Base-by-base conservation (phyloP, 2,888 invertebrate genomes). In the Pocota personata region DNA sequence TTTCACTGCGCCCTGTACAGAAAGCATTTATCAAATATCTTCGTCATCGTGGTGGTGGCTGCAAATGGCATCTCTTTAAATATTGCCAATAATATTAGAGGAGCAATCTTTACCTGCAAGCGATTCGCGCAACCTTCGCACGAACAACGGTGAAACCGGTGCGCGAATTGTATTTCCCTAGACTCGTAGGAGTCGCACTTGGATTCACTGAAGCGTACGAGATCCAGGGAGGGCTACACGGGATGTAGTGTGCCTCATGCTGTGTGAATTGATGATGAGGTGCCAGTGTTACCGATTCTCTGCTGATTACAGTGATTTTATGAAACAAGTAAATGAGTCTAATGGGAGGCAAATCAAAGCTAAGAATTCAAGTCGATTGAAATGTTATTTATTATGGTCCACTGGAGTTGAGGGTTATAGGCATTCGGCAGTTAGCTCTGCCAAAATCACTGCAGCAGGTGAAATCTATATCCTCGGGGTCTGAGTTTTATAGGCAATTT, bases 281-380 rank as follows among this genome's bases (percentile, higher is more conserved):
- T 78, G 78, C 73, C 73, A 78, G 78, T 73, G 78, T 78, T 67
- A 62, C 78, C 78, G 50, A 80, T 55, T 82, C 21, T 58, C 21
- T 5, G 14, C 1, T 77, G 66, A 78, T 83, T 62, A 78, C 64
- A 62, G 83, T 83, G 37, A 78, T 83, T 73, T 60, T 6, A 8
- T 46, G 46, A 77, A 67, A 66, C 58, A 46, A 66, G 58, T 72
- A 40, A 46, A 35, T 40, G 7, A 21, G 37, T n/a, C 35, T 37
- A 67, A 43, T 50, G 21, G 16, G 10, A 19, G 37, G 3, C 30
- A 43, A 72, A 27, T 52, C 69, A 64, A n/a, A 50, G 24, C 19
- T 7, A 52, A 67, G 66, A 27, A 72, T 50, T 30, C 32, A 12
- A 60, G 27, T 72, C 71, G 55, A 73, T 78, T 72, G 66, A 67